Conservation (phyloP, 2,888 invertebrate genomes). For the Sminthurinus aureus region DNA sequence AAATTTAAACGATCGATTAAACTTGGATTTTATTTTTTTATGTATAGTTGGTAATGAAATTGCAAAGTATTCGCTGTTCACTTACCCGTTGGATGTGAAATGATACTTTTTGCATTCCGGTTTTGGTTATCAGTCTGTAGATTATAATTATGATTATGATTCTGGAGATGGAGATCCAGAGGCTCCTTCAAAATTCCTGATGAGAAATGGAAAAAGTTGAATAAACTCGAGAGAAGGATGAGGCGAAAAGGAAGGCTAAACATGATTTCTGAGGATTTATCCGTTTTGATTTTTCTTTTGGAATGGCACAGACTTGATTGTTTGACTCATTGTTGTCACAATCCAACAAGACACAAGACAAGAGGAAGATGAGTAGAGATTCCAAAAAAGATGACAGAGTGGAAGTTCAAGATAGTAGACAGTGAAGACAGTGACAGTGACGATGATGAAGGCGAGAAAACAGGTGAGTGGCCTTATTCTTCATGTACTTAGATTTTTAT, state of each 20-base stretch:
- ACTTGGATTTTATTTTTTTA: neutral
- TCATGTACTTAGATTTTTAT: neutral
- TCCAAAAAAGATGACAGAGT: neutral
- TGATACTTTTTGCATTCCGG: too few species aligned
- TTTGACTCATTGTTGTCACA: too few species aligned
- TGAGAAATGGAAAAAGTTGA: neutral
- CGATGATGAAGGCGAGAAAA: neutral
- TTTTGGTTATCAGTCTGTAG: too few species aligned
- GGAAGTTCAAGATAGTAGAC: too few species aligned
- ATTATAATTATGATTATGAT: neutral
- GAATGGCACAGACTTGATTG: too few species aligned
- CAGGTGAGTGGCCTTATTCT: slow-evolving; percentile 33
- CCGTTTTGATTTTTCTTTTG: neutral
- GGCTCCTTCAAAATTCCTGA: neutral
- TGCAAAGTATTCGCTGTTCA: neutral
- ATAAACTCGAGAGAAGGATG: neutral
- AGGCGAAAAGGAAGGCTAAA: neutral
- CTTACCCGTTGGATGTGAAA: slow-evolving; percentile 18
- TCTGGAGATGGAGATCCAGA: neutral
- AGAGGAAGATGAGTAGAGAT: neutral
- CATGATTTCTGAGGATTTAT: neutral
- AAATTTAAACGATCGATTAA: neutral
- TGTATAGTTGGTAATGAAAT: neutral
- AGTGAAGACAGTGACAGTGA: neutral
- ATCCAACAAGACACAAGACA: neutral